Base-by-base conservation (phyloP, 2,113 vertebrate species). In the Puntigrus tetrazona region DNA sequence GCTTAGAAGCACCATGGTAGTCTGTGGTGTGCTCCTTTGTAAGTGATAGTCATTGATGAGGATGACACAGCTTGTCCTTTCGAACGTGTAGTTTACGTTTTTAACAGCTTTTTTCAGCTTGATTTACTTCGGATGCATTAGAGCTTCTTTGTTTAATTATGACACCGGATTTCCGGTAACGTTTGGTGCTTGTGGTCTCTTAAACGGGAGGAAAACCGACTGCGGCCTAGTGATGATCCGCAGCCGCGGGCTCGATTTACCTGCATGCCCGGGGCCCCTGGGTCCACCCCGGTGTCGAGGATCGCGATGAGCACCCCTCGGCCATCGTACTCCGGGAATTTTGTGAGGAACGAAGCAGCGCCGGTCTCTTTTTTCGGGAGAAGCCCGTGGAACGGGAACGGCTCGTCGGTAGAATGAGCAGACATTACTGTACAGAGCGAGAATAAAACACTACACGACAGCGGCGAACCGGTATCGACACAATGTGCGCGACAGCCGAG, bases 291-390 rank as follows among this genome's bases (percentile, higher is more conserved):
- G 10, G 97, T 99, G 91, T 99, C 98, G 85, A 99, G 92, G 75
- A 99, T 94, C 0, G 97, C 98, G 85, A 99, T 91, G 77, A 99
- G 93, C 70, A 96, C 96, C 2, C 97, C 97, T 7, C 97, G 94
- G 43, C 98, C 98, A 80, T 99, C 97, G 86, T 97, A 95, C 38
- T 98, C 96, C 0, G 97, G 97, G 88, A 97, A 97, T 81, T 96
- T 94, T 45, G 94, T 93, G 22, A 99, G 95, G 81, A 96, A 98
- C 25, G 96, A 95, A 11, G 96, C 92, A 7, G 97, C 97, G 0
- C 97, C 98, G 1, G 98, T 99, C 92, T 99, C 98, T 86, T 98
- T 99, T 87, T 99, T 99, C 72, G 97, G 98, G 36, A 99, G 94
- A 55, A 99, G 94, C 72, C 97, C 97, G 86, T 98, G 97, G 78